Evolutionary conservation across 2,113 vertebrate species (phyloP), one percentile per base, ranked within the genome.

Genomic region (Monopterus albus): DNA sequence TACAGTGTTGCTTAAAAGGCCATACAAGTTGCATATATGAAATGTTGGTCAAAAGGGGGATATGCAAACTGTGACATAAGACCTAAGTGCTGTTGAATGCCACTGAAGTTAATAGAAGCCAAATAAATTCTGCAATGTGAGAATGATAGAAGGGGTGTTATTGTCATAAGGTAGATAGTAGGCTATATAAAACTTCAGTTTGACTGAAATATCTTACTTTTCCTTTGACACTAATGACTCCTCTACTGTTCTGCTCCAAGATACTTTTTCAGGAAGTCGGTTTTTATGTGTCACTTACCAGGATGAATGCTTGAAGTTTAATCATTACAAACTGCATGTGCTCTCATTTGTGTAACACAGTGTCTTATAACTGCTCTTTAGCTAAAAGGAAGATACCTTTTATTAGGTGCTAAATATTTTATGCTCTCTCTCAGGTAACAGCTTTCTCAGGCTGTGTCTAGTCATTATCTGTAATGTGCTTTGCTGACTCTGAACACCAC

Each of bases 401-500:
- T 78, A 66, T 75, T 59, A 26, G 40, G 39, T 49, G 42, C 35
- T 83, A 58, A 79, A 65, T 70, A 74, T 74, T 82, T 87, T 3
- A 72, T 72, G 58, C 50, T 68, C 45, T 59, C 79, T 58, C 85
- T 89, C 85, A 83, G 88, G 85, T 86, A 81, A 69, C 45, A 12
- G 55, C 49, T 67, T 70, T 68, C 69, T 85, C 72, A 78, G 69
- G 65, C 75, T 45, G 26, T 43, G 52, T 71, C 23, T 66, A 1
- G 3, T 56, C 55, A 65, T 47, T 45, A 18, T 70, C 7, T 57
- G 65, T 43, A 63, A 45, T 51, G 20, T 69, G 42, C 43, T 51
- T 67, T 63, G 35, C 36, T 66, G 38, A 75, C 20, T 47, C 20
- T 18, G 18, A 65, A 40, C 67, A 56, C 65, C 64, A 61, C 28